Conservation (phyloP, 35 echinoderm and acorn worm genomes). For the Chiridota heheva region DNA sequence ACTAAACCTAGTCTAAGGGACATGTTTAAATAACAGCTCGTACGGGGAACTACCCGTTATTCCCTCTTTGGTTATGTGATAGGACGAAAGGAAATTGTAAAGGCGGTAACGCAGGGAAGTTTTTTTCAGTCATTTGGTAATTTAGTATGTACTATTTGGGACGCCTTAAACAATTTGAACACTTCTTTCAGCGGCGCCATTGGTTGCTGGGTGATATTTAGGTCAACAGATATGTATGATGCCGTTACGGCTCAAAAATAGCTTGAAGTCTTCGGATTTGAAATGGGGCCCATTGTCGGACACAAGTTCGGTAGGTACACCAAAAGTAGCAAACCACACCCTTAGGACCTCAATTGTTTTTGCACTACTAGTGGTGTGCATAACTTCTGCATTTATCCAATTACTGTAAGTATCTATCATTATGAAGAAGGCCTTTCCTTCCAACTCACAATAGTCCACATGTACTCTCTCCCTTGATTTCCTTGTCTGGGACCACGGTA, state of each 20-base stretch:
- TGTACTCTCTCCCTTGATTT: slow-evolving; percentile 53
- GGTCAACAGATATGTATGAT: slow-evolving; percentile 24
- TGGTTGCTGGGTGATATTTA: slow-evolving; percentile 45
- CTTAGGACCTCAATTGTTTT: slow-evolving; percentile 49
- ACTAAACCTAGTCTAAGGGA: neutral
- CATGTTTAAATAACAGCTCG: slow-evolving; percentile 3
- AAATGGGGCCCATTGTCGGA: slow-evolving; percentile 83
- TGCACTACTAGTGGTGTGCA: slow-evolving; percentile 43
- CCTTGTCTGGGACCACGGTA: slow-evolving; percentile 40
- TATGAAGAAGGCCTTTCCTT: slow-evolving; percentile 54
- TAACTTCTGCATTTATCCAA: slow-evolving; percentile 60
- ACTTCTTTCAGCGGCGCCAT: slow-evolving; percentile 21
- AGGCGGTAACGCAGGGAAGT: neutral
- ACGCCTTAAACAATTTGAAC: slow-evolving; percentile 19
- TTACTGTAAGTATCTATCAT: slow-evolving; percentile 64
- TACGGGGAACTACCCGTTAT: neutral
- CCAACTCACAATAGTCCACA: slow-evolving; percentile 53
- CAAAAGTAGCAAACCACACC: slow-evolving; percentile 56
- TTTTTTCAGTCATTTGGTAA: neutral
- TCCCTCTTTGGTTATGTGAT: no score
- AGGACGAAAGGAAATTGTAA: slow-evolving; percentile 3
- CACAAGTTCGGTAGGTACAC: slow-evolving; percentile 56
- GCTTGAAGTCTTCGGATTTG: slow-evolving; percentile 48
- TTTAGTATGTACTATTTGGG: neutral
- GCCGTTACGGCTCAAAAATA: slow-evolving; percentile 53